These are phyloP conservation scores for Macrosteles quadrilineatus DNA, from an alignment of 1,140 invertebrate genomes.

Conservation along the genomic window DNA sequence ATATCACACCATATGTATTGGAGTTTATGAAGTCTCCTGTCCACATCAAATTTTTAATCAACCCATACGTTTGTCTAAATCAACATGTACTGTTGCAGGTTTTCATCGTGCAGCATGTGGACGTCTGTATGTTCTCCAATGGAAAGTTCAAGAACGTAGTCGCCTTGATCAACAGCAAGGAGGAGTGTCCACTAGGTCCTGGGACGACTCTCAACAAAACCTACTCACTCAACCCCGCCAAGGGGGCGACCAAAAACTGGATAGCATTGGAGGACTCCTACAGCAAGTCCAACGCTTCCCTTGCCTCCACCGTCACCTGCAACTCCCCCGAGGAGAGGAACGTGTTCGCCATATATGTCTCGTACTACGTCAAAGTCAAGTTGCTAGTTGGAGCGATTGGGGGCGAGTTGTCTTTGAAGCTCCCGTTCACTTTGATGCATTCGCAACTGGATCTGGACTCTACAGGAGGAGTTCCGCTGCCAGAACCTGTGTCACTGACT, in stretches of 20 bases:
- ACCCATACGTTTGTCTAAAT: too few relatives aligned
- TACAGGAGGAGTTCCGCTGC: slow-evolving; percentile 38
- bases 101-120: slow-evolving; percentile 92
- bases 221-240: slow-evolving; percentile 67
- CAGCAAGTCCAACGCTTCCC: slow-evolving; percentile 63
- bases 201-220: slow-evolving; percentile 58
- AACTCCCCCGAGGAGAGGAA: slow-evolving; percentile 70
- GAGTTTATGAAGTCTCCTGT: too few relatives aligned
- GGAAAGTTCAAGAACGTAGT: slow-evolving; percentile 99
- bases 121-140: slow-evolving; percentile 98
- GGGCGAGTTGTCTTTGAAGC: slow-evolving; percentile 73
- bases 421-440: slow-evolving; percentile 75
- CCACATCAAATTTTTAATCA: too few relatives aligned
- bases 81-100: slow-evolving; percentile 69
- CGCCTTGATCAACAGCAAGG: slow-evolving; percentile 75
- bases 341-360: slow-evolving; percentile 87
- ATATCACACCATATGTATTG: too few relatives aligned
- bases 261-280: slow-evolving; percentile 78
- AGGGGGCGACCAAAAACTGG: slow-evolving; percentile 79
- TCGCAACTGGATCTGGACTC: slow-evolving; percentile 52
- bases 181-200: slow-evolving; percentile 65
- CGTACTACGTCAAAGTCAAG: slow-evolving; percentile 86
- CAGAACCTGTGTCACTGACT: slow-evolving; percentile 33
- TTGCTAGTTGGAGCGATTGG: slow-evolving; percentile 75
- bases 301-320: slow-evolving; percentile 69